Base-by-base conservation (phyloP, 2,888 invertebrate species). In the Aphodius granarius region DNA sequence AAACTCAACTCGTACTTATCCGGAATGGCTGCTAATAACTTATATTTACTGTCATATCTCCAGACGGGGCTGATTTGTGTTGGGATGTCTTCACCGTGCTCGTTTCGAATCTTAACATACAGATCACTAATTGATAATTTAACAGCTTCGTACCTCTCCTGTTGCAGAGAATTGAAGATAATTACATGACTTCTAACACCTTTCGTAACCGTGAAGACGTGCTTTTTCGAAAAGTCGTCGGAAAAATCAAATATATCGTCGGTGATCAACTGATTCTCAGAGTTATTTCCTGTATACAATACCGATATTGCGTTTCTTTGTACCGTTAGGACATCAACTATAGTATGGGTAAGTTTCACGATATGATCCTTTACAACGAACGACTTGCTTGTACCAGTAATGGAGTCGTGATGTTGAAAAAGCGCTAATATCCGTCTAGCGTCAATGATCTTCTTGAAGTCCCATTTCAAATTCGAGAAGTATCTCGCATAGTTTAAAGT, bases 351-450 rank as follows among this genome's bases (percentile, higher is more conserved):
- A n/a, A 74, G 16, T 9, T 22, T 74, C 63, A 71, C 64, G 16
- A 70, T 63, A 23, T 71, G 64, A 17, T 74, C 74, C 15, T 68
- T 74, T 64, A 74, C 70, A 15, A 74, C 74, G 22, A 63, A 71
- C 3, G 63, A 70, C 66, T 74, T 74, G 63, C 74, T 74, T 16
- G 74, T 74, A n/a, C 74, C 74, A 4, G 74, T 74, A 9, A 74
- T 74, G 17, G 74, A 68, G 21, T 74, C 74, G 71, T 74, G 74
- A 70, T 74, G 74, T 63, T 74, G 74, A 63, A 74, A 70, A 19
- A 63, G 15, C 9, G 71, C 74, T 63, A 74, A 22, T 15, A 70
- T 22, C 18, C 70, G 70, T 19, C 74, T 68, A 15, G 74, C 63
- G n/a, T 22, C n/a, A 16, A 74, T 4, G 16, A 74, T 71, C 64